phyloP scores from a whole-genome alignment of 2,888 invertebrate genomes.

The Synanthedon tipuliformis region DNA sequence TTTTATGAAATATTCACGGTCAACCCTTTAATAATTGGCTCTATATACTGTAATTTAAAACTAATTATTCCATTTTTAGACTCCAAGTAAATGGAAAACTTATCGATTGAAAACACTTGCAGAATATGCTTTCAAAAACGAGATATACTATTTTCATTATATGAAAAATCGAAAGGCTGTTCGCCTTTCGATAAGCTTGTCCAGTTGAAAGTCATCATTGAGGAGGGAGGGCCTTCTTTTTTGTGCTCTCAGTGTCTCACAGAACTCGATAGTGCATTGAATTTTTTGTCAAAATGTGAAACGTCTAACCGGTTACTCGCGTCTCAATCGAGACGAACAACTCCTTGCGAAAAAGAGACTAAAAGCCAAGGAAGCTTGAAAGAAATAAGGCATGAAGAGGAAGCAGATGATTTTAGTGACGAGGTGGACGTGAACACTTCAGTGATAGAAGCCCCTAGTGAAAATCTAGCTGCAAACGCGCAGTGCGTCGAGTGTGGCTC shows the following conservation, averaged over 20 bases:
- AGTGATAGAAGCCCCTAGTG: not conserved
- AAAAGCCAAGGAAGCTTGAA: not conserved
- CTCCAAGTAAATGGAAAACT: not conserved
- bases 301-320: conserved; percentile 21
- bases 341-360: not conserved
- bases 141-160: conserved; percentile 26
- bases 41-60: too few species aligned
- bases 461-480: not conserved
- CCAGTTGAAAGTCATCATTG: conserved; percentile 20
- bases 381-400: not conserved
- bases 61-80: too few species aligned
- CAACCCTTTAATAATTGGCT: too few species aligned
- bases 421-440: not conserved
- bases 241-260: conserved; percentile 34
- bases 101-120: conserved; percentile 18
- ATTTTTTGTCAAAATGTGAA: conserved; percentile 34
- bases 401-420: not conserved
- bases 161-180: conserved; percentile 20
- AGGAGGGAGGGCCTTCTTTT: conserved; percentile 27
- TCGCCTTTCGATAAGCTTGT: conserved; percentile 28
- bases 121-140: conserved; percentile 34
- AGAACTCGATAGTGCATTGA: conserved; percentile 31
- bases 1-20: too few species aligned
- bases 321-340: not conserved
- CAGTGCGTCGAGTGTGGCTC: conserved; percentile 25